These are phyloP conservation scores for Drosophila bocqueti DNA, from an alignment of 1,140 invertebrate species.

Conservation along the genomic window DNA sequence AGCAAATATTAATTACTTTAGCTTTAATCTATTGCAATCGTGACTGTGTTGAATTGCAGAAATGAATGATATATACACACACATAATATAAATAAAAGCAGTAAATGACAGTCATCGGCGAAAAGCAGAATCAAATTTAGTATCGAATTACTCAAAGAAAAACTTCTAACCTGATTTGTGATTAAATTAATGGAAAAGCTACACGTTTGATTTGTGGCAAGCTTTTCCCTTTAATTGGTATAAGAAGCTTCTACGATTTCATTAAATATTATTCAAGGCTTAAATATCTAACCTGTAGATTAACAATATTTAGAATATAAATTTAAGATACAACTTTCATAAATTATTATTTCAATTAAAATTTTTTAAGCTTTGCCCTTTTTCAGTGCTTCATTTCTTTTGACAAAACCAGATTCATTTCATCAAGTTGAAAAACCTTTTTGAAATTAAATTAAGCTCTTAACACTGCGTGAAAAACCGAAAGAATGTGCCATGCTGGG, in stretches of 20 bases:
- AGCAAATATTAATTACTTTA: conserved; percentile 56
- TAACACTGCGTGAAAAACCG: conserved; percentile 49
- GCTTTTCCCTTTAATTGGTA: conserved; percentile 2
- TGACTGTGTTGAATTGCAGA: conserved; percentile 27
- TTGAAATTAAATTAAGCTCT: conserved; percentile 57
- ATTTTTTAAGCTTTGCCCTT: background rate
- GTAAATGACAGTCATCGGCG: conserved; percentile 11
- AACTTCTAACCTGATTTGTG: conserved; percentile 34
- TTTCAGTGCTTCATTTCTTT: background rate
- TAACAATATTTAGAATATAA: background rate
- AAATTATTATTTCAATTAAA: background rate
- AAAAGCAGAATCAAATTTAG: conserved; percentile 28
- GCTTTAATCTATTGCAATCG: conserved; percentile 52
- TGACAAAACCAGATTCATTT: conserved; percentile 32
- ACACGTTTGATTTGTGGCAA: conserved; percentile 1
- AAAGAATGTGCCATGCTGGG: conserved; percentile 69
- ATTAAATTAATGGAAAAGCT: conserved; percentile 26
- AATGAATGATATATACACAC: background rate
- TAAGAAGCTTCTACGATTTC: background rate
- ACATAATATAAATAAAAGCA: background rate
- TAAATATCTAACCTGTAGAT: background rate
- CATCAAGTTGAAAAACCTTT: conserved; percentile 46
- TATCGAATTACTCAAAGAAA: conserved; percentile 43
- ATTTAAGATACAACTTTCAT: background rate
- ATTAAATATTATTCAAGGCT: background rate